Conservation (phyloP, 1,140 invertebrate genomes). For the Drosophila fuyamai region DNA sequence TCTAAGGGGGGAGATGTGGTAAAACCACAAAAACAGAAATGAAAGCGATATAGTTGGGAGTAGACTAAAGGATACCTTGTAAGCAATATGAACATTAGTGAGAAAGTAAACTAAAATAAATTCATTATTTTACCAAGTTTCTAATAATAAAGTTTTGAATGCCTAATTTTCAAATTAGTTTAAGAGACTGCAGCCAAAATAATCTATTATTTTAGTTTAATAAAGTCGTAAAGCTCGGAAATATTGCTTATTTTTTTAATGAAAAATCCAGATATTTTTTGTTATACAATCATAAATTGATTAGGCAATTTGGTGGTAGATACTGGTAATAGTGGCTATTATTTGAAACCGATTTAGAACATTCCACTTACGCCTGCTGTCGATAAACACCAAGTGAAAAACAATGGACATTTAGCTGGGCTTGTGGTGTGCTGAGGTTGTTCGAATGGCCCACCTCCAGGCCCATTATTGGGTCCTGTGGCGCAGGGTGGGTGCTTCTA, state of each 20-base stretch:
- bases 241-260: neutral
- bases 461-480: conserved; percentile 30
- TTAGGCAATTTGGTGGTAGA: too few species aligned
- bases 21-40: conserved; percentile 27
- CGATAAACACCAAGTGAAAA: neutral
- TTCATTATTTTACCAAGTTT: too few species aligned
- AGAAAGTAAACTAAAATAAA: neutral
- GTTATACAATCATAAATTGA: too few species aligned
- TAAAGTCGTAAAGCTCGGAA: too few species aligned
- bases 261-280: too few species aligned
- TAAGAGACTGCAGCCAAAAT: too few species aligned
- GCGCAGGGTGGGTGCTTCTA: conserved; percentile 44
- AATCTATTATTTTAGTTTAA: too few species aligned
- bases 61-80: conserved; percentile 6
- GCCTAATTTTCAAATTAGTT: too few species aligned
- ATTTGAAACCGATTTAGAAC: neutral
- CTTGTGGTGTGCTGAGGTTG: conserved; percentile 10
- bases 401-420: conserved; percentile 17
- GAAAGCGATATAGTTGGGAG: too few species aligned
- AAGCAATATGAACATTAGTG: neutral
- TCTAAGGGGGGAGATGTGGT: neutral
- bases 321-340: too few species aligned
- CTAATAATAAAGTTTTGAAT: too few species aligned
- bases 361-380: neutral
- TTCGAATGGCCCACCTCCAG: conserved; percentile 50